Evolutionary conservation across 1,140 invertebrate genomes (phyloP), one percentile per base, ranked within the genome.

Genomic region (Drosophila kohkoa): DNA sequence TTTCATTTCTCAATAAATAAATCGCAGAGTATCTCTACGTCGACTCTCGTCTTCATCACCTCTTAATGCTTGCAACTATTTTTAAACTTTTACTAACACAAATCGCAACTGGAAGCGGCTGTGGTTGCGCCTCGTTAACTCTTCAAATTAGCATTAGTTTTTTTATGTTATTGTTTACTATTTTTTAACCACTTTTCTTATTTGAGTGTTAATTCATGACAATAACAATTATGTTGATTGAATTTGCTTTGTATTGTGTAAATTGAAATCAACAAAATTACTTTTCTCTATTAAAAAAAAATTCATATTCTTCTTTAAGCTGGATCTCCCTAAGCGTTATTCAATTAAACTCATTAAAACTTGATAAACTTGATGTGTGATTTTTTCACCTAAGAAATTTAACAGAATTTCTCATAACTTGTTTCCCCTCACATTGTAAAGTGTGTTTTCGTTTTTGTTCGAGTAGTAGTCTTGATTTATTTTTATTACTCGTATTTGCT

Each of bases 81-180:
- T 74, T 20, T 66, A 81, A 77, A 41, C 38, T 51, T n/a, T 48
- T 67, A 82, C 82, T 87, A 79, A 87, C 77, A 72, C 69, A 78
- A 76, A 62, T 49, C 46, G 15, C 69, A 49, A 54, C 32, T 48
- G 45, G 45, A 65, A 71, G 65, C 35, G 63, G 45, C 68, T 66
- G 60, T 20, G 63, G 67, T 62, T 70, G 41, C 25, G 70, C 66
- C 67, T 85, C 70, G 79, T 86, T 87, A 77, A 54, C 68, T 73
- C 60, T 28, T 52, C 30, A 87, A 79, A 86, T 72, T 75, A 66
- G 20, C 62, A 35, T 58, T 38, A 57, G 6, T 41, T 25, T 58
- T 58, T 57, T 32, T n/a, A 25, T 25, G 20, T 25, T 4, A 35
- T 58, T 72, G 25, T 58, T 43, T 20, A 38, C 20, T n/a, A 38